Conservation (phyloP, 1,140 invertebrate genomes). For the Acromyrmex charruanus region DNA sequence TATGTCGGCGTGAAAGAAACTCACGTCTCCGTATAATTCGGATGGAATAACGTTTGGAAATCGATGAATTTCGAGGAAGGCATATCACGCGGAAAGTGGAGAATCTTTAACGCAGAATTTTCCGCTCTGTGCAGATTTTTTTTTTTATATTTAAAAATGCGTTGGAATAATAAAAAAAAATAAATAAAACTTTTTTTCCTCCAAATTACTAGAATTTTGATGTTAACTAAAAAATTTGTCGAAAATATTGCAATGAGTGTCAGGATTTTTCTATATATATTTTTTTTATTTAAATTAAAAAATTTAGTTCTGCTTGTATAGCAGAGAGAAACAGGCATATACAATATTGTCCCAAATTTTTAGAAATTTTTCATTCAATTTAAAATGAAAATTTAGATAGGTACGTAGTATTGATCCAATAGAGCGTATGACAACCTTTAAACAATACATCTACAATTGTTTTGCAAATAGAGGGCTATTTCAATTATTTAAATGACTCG, state of each 20-base stretch:
- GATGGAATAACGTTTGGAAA: constrained; percentile 12
- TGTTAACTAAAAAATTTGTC: background rate
- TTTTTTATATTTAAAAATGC: background rate
- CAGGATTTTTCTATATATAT: background rate
- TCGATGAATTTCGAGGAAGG: constrained; percentile 6
- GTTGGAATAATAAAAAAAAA: background rate
- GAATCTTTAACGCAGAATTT: background rate
- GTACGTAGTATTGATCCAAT: background rate
- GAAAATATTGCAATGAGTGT: constrained; percentile 3
- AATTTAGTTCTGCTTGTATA: background rate
- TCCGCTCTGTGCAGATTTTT: background rate
- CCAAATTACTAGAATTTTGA: background rate
- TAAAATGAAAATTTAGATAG: background rate
- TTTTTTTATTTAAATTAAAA: constrained; percentile 15
- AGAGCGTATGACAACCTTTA: background rate
- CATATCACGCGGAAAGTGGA: background rate
- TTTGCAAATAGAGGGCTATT: constrained; percentile 2
- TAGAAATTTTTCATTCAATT: background rate
- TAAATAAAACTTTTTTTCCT: background rate
- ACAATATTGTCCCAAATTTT: background rate
- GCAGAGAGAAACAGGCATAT: background rate
- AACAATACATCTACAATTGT: constrained; percentile 7
- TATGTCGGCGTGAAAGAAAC: constrained; percentile 38
- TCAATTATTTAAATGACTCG: constrained; percentile 48
- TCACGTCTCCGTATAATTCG: constrained; percentile 7